A percentile compares a stretch with the other conserved stretches of the same genome.
These are phyloP conservation scores for Oasisia sp. DNA, from an alignment of 2,888 invertebrate genomes.

Conservation along the genomic window DNA sequence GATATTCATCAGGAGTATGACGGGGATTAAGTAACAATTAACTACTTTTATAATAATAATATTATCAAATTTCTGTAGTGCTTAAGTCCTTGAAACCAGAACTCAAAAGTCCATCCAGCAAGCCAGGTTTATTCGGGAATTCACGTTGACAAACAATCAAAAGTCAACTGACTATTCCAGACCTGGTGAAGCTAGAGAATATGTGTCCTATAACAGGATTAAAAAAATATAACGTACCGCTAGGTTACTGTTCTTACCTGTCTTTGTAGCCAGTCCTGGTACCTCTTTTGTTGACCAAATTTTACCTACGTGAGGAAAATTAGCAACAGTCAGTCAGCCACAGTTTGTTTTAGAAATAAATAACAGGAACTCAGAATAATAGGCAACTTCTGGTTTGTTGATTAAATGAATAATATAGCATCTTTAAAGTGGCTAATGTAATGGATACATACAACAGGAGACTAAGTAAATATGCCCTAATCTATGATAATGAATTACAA, in stretches of 20 bases:
- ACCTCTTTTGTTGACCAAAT: constrained; percentile 90
- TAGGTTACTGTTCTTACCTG: constrained; percentile 65
- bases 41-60: too few species aligned
- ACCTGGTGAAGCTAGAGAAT: too few species aligned
- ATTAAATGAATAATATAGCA: background rate
- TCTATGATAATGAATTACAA: background rate
- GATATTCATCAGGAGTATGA: too few species aligned
- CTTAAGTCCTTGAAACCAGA: too few species aligned
- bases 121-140: too few species aligned
- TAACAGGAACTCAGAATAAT: background rate
- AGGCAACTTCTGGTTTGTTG: background rate
- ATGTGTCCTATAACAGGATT: background rate
- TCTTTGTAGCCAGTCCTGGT: constrained; percentile 94
- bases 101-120: too few species aligned
- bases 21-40: too few species aligned
- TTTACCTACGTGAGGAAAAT: constrained; percentile 28
- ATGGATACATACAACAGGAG: background rate
- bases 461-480: background rate
- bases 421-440: background rate
- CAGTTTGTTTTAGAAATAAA: background rate
- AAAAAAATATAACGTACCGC: background rate
- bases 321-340: background rate
- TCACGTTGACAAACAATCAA: too few species aligned
- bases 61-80: too few species aligned
- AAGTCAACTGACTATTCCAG: too few species aligned